These are phyloP conservation scores for Elmis aenea DNA, from an alignment of 2,888 invertebrate species.

Conservation along the genomic window DNA sequence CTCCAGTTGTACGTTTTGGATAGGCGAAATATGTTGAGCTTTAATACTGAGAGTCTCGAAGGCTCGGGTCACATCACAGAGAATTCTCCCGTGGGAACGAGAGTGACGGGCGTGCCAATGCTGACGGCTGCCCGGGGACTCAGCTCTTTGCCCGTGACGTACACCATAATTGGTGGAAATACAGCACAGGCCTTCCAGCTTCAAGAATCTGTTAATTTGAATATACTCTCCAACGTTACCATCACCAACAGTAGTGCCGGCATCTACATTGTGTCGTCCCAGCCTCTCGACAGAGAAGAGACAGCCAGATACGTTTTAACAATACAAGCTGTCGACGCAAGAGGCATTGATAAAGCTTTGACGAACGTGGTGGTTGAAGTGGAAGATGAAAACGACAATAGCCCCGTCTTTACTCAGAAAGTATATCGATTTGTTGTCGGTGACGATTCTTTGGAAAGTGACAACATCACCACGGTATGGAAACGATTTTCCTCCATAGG, in stretches of 20 bases:
- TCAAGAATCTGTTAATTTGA: conserved; percentile 53
- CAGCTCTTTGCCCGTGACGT: conserved; percentile 65
- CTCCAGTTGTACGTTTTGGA: conserved; percentile 79
- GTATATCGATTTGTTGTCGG: conserved; percentile 74
- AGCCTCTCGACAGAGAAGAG: conserved; percentile 73
- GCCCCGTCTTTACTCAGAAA: conserved; percentile 74
- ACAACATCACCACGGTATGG: conserved; percentile 63
- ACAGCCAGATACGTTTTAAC: conserved; percentile 67
- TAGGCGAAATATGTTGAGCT: conserved; percentile 74
- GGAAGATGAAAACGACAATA: conserved; percentile 87
- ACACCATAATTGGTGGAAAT: conserved; percentile 74
- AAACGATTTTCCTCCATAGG: conserved; percentile 79
- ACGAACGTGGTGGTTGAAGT: conserved; percentile 74
- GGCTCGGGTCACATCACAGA: conserved; percentile 70
- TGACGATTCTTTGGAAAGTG: conserved; percentile 54
- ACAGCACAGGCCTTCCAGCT: conserved; percentile 70
- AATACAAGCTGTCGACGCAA: conserved; percentile 74
- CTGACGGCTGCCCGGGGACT: conserved; percentile 67
- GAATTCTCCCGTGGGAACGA: conserved; percentile 68
- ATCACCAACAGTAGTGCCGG: conserved; percentile 53
- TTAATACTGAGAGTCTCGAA: conserved; percentile 59
- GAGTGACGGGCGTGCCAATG: conserved; percentile 65
- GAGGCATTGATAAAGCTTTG: conserved; percentile 74
- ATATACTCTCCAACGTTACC: conserved; percentile 48
- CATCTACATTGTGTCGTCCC: conserved; percentile 69